These are phyloP conservation scores for Pantelozetes paolii DNA, from an alignment of 2,888 invertebrate genomes.

Conservation along the genomic window DNA sequence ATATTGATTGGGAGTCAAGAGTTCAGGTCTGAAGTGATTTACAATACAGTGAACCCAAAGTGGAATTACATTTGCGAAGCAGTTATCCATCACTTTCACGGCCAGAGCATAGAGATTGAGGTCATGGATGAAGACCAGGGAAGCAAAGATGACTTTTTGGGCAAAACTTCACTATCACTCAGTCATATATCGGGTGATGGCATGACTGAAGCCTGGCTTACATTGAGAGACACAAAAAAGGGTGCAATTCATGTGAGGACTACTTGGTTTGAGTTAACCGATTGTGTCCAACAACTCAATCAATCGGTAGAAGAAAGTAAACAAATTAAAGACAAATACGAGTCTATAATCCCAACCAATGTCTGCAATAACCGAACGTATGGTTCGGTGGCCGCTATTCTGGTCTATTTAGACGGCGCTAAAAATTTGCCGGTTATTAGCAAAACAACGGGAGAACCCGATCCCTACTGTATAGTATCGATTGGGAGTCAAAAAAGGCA, in stretches of 20 bases:
- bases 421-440: constrained; percentile 73
- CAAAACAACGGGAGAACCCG: constrained; percentile 62
- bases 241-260: constrained; percentile 86
- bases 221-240: constrained; percentile 88
- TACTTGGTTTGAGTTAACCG: constrained; percentile 78
- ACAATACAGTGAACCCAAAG: constrained; percentile 87
- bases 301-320: constrained; percentile 13
- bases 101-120: constrained; percentile 51
- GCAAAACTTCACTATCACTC: constrained; percentile 62
- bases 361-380: not conserved
- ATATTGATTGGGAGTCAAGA: constrained; percentile 84
- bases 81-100: constrained; percentile 53
- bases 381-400: constrained; percentile 58
- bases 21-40: constrained; percentile 87
- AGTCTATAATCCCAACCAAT: constrained; percentile 46
- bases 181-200: constrained; percentile 66
- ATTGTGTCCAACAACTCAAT: constrained; percentile 48
- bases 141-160: constrained; percentile 84
- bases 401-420: constrained; percentile 86
- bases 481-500: constrained; percentile 66
- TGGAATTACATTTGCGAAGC: constrained; percentile 96
- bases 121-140: constrained; percentile 74
- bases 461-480: constrained; percentile 73
- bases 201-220: constrained; percentile 80
- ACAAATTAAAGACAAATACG: constrained; percentile 24